Conservation (phyloP, 1,140 invertebrate genomes). For the Acyrthosiphon pisum region DNA sequence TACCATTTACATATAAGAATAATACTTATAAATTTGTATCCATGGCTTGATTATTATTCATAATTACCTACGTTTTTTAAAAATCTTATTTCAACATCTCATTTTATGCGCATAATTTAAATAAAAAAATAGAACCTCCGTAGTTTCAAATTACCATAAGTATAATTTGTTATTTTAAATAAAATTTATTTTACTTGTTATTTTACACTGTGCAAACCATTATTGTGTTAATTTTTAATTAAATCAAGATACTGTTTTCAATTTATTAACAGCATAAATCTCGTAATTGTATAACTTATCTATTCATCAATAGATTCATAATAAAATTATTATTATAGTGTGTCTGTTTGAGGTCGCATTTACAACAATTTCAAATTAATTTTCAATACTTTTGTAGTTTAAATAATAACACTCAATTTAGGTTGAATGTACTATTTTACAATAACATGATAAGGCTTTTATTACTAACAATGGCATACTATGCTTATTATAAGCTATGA, state of each 20-base stretch:
- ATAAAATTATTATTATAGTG: not conserved
- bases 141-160: not conserved
- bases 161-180: not conserved
- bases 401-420: not conserved
- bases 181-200: too few species aligned
- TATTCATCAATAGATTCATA: not conserved
- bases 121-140: not conserved
- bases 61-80: too few species aligned
- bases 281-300: not conserved
- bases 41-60: too few species aligned
- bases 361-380: not conserved
- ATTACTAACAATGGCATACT: not conserved
- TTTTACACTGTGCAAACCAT: not conserved
- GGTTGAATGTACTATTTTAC: not conserved
- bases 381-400: not conserved
- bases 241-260: not conserved
- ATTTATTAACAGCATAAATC: not conserved
- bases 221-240: not conserved
- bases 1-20: too few species aligned
- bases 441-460: not conserved
- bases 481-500: not conserved
- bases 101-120: not conserved
- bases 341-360: not conserved
- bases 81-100: not conserved
- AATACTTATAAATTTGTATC: not conserved